Conservation (phyloP, 2,113 vertebrate species). For the Myxocyprinus asiaticus region DNA sequence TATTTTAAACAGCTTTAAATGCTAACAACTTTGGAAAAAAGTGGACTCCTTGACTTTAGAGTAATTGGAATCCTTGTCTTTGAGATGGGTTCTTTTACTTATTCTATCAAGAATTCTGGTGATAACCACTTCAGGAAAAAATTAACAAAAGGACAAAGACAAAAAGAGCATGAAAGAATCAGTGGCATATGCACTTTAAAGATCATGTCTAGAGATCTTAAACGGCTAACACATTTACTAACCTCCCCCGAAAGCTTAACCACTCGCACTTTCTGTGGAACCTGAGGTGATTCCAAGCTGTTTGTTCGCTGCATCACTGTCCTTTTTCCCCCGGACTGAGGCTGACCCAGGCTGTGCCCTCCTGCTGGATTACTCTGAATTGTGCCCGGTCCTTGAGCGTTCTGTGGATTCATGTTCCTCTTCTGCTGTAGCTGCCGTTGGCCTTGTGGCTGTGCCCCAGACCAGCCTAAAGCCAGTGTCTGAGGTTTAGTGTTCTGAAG, state of each 20-base stretch:
- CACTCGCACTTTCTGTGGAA: slow-evolving; percentile 90
- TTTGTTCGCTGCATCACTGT: slow-evolving; percentile 93
- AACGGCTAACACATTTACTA: slow-evolving; percentile 67
- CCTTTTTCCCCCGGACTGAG: slow-evolving; percentile 83
- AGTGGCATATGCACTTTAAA: slow-evolving; percentile 60
- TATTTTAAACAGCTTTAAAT: slow-evolving; percentile 29
- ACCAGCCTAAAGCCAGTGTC: slow-evolving; percentile 9
- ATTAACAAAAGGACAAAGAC: slow-evolving; percentile 4
- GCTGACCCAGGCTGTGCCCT: slow-evolving; percentile 57
- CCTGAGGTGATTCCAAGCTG: slow-evolving; percentile 73
- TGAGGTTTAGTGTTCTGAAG: slow-evolving; percentile 63
- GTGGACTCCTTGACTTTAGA: slow-evolving; percentile 50
- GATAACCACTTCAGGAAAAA: slow-evolving; percentile 28
- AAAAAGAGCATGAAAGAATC: slow-evolving; percentile 24
- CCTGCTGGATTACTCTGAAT: slow-evolving; percentile 54
- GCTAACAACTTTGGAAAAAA: slow-evolving; percentile 53
- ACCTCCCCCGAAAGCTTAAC: slow-evolving; percentile 91
- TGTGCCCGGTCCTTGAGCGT: slow-evolving; percentile 43
- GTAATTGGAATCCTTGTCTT: slow-evolving; percentile 45
- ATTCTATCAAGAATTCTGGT: not conserved
- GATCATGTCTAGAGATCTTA: slow-evolving; percentile 17
- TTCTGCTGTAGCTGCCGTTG: slow-evolving; percentile 69
- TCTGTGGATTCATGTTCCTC: slow-evolving; percentile 60
- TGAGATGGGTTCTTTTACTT: slow-evolving; percentile 33
- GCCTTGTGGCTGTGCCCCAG: slow-evolving; percentile 51